Base-by-base conservation (phyloP, 1,140 invertebrate species). In the Teleopsis dalmanni region DNA sequence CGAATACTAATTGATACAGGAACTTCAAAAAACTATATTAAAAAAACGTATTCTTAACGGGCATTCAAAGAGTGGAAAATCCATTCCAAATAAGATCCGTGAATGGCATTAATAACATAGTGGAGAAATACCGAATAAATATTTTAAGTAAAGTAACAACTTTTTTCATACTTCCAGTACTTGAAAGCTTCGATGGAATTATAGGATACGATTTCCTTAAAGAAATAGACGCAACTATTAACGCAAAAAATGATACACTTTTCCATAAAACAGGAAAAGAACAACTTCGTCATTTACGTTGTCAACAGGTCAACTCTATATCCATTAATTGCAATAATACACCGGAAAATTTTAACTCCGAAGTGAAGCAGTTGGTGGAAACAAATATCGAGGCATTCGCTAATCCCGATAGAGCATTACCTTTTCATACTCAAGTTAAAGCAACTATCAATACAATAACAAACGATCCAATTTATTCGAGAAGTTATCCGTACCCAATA, bases 1-100 rank as follows among this genome's bases (percentile, higher is more conserved):
- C 42, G 40, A 49, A 22, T 55, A n/a, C 36, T 55, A 14, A 52
- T 52, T 10, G 50, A 55, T 22, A 50, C 54, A 11, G 47, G 40
- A 11, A 27, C 29, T 25, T 48, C 53, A 14, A 51, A 54, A 36
- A 54, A 48, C 42, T 54, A 48, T 19, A 48, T 48, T 16, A 41
- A 35, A 37, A n/a, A n/a, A n/a, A n/a, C n/a, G n/a, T n/a, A n/a
- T n/a, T 31, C 22, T 23, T 26, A 43, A n/a, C 25, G 13, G 13
- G 25, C 11, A 10, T 14, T 52, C 10, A 46, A 35, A 21, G 11
- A 35, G 50, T 52, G 7, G 46, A 48, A 23, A 48, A 34, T 27
- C 40, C 46, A 8, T 55, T 51, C 21, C 22, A n/a, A 8, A 37
- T 55, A 31, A 52, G 23, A n/a, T 52, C 43, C 22, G 35, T 55